Percentiles rank a stretch among this genome's conserved stretches.
These are phyloP conservation scores for Cricetomys ansorgei DNA, from an alignment of 2,113 vertebrate genomes.

Conservation along the genomic window DNA sequence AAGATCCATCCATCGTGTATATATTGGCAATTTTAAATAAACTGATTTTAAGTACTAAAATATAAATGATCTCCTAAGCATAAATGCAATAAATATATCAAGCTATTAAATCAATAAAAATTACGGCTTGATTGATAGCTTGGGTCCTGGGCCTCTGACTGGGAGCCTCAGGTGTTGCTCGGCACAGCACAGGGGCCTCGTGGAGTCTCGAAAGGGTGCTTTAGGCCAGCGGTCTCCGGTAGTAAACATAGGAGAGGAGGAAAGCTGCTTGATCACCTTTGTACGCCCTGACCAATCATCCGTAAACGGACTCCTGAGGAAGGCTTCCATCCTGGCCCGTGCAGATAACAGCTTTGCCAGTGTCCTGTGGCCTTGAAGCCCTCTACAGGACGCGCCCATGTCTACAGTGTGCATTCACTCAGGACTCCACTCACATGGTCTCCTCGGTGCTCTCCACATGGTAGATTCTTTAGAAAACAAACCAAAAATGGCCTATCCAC, in stretches of 20 bases:
- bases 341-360: too few species aligned
- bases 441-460: background rate
- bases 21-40: background rate
- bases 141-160: background rate
- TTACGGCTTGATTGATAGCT: background rate
- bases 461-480: background rate
- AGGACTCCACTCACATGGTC: background rate
- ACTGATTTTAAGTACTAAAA: background rate
- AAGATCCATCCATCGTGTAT: background rate
- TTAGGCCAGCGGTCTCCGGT: background rate
- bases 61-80: background rate
- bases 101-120: background rate
- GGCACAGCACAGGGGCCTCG: background rate
- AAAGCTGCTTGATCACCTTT: background rate
- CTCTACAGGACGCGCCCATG: background rate
- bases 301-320: background rate
- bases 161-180: background rate
- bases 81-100: background rate
- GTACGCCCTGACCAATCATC: background rate
- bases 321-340: background rate
- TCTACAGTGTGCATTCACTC: background rate
- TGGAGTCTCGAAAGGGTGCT: background rate
- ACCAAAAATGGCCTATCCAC: background rate
- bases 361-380: background rate
- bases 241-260: background rate